These are phyloP conservation scores for Tachypleus tridentatus DNA, from an alignment of 1,140 invertebrate species.

Conservation along the genomic window DNA sequence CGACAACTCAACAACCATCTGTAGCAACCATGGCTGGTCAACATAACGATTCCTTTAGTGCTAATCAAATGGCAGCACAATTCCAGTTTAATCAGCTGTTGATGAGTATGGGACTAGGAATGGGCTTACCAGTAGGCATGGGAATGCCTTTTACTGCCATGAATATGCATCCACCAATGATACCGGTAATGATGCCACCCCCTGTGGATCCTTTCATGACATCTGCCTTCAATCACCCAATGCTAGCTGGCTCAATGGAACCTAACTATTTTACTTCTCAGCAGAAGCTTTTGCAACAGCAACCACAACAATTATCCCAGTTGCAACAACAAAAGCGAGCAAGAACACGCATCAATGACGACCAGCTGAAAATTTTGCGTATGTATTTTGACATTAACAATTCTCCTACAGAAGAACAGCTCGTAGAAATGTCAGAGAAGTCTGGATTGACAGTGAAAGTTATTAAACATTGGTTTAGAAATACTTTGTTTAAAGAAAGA, in stretches of 20 bases:
- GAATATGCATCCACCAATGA: slow-evolving; percentile 73
- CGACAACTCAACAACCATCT: too few species aligned
- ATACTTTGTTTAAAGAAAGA: slow-evolving; percentile 97
- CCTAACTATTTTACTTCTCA: slow-evolving; percentile 23
- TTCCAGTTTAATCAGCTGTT: slow-evolving; percentile 60
- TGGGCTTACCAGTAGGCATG: slow-evolving; percentile 52
- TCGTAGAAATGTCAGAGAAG: slow-evolving; percentile 91
- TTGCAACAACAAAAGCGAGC: slow-evolving; percentile 81
- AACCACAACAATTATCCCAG: slow-evolving; percentile 38
- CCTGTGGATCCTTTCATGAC: slow-evolving; percentile 28
- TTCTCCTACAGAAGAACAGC: slow-evolving; percentile 94
- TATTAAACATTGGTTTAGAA: slow-evolving; percentile 99
- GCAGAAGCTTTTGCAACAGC: slow-evolving; percentile 19
- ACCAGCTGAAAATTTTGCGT: slow-evolving; percentile 89
- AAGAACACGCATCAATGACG: slow-evolving; percentile 90
- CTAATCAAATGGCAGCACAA: slow-evolving; percentile 55
- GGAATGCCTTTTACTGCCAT: slow-evolving; percentile 58
- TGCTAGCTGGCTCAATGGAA: slow-evolving; percentile 24
- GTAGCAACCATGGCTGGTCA: too few species aligned
- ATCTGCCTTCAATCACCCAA: slow-evolving; percentile 25
- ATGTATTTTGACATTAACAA: slow-evolving; percentile 99
- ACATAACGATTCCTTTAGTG: too few species aligned
- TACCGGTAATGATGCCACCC: slow-evolving; percentile 73
- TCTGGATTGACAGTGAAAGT: slow-evolving; percentile 95
- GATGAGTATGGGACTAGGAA: slow-evolving; percentile 55